phyloP scores from a whole-genome alignment of 2,888 invertebrate genomes.

The Latheticus oryzae region DNA sequence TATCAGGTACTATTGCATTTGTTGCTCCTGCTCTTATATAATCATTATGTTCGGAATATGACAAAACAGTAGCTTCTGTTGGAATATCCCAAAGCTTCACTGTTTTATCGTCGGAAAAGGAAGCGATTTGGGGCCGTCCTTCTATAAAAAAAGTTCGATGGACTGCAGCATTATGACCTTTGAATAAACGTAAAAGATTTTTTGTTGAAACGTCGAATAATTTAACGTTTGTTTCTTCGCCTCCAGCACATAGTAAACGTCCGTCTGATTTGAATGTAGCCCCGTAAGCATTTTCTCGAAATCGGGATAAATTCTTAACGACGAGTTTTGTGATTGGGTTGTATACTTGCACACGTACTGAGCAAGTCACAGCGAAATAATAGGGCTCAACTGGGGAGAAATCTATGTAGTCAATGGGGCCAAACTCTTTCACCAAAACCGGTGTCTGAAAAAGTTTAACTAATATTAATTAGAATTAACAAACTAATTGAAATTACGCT shows the following conservation, averaged over 20 bases:
- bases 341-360: slow-evolving; percentile 87
- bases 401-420: slow-evolving; percentile 90
- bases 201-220: slow-evolving; percentile 90
- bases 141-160: slow-evolving; percentile 86
- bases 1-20: slow-evolving; percentile 80
- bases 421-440: slow-evolving; percentile 91
- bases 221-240: slow-evolving; percentile 88
- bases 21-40: slow-evolving; percentile 88
- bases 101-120: slow-evolving; percentile 92
- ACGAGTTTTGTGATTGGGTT: slow-evolving; percentile 87
- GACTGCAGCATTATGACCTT: slow-evolving; percentile 83
- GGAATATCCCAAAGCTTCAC: slow-evolving; percentile 93
- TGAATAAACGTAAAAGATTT: slow-evolving; percentile 82
- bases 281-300: slow-evolving; percentile 87
- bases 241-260: slow-evolving; percentile 85
- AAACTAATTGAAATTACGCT: slow-evolving; percentile 72
- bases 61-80: slow-evolving; percentile 78
- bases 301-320: slow-evolving; percentile 83
- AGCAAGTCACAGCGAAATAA: slow-evolving; percentile 93
- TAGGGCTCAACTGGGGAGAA: slow-evolving; percentile 91
- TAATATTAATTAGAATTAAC: slow-evolving; percentile 1
- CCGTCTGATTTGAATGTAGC: slow-evolving; percentile 86
- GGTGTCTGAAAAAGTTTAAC: slow-evolving; percentile 73
- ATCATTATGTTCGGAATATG: slow-evolving; percentile 78
- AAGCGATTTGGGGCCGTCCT: slow-evolving; percentile 82